Conservation (phyloP, 2,113 vertebrate species). For the Pseudorectes ferrugineus region DNA sequence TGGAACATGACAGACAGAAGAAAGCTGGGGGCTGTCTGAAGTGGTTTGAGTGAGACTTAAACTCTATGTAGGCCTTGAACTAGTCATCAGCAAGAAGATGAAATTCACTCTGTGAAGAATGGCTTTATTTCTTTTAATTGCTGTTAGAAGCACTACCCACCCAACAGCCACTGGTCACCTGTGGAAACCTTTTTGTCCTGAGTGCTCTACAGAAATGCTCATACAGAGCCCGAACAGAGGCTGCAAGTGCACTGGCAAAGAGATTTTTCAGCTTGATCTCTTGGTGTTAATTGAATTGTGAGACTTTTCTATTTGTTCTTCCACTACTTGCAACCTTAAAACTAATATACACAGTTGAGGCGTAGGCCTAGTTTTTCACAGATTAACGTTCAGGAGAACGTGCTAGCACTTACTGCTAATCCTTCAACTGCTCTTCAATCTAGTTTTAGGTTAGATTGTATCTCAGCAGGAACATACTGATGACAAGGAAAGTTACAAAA, state of each 20-base stretch:
- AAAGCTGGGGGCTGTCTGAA: neutral
- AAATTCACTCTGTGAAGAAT: neutral
- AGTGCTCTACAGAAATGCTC: neutral
- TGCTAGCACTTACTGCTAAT: neutral
- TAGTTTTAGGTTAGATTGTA: neutral
- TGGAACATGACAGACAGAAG: neutral
- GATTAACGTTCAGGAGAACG: neutral
- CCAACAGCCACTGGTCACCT: neutral
- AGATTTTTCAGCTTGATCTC: neutral
- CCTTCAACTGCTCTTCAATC: too few species aligned
- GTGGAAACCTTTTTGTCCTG: neutral
- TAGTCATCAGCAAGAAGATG: neutral
- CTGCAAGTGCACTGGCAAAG: neutral
- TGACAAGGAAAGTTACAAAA: neutral
- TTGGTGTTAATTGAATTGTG: neutral
- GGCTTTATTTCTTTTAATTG: neutral
- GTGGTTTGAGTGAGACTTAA: neutral
- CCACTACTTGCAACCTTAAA: neutral
- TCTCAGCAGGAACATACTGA: neutral
- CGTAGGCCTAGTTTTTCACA: rapidly evolving
- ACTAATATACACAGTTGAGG: neutral
- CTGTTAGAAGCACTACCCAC: neutral
- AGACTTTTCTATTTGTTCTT: neutral
- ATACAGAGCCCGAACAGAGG: neutral
- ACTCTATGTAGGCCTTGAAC: neutral